Evolutionary conservation across 2,888 invertebrate species (phyloP).

Genomic region (Harpalus rubripes): DNA sequence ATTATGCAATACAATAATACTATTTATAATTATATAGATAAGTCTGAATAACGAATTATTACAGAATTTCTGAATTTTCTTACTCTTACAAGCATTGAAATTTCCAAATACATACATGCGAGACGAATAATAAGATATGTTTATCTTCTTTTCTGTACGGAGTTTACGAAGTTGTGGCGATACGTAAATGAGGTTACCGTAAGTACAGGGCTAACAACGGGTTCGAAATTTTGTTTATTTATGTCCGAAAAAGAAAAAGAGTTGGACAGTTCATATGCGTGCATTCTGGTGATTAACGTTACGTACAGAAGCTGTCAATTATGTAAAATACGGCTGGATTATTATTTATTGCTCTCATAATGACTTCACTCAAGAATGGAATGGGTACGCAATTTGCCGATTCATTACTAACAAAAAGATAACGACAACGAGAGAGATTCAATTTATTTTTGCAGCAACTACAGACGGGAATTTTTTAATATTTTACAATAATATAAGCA

Average conservation of each 20-base stretch:
- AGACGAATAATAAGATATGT: neutral
- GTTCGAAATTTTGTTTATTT: constrained; percentile 49
- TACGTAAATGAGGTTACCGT: constrained; percentile 33
- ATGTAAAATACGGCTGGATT: constrained; percentile 60
- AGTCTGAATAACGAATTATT: too few species aligned
- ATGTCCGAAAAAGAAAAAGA: constrained; percentile 10
- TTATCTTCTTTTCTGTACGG: neutral
- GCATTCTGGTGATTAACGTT: constrained; percentile 42
- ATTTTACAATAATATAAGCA: too few species aligned
- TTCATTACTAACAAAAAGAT: constrained; percentile 6
- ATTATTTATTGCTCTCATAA: constrained; percentile 47
- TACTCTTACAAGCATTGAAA: neutral
- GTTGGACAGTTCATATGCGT: constrained; percentile 53
- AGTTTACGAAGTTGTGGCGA: neutral
- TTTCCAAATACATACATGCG: neutral
- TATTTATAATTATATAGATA: too few species aligned
- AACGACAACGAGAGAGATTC: neutral
- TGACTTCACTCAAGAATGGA: constrained; percentile 10
- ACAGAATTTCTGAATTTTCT: too few species aligned
- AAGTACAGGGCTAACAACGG: constrained; percentile 29
- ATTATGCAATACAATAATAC: too few species aligned
- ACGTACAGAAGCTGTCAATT: constrained; percentile 62
- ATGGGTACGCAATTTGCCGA: constrained; percentile 37
- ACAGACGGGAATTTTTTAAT: neutral
- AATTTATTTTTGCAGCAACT: neutral